Evolutionary conservation across 2,888 invertebrate genomes (phyloP), one percentile per base, ranked within the genome.

Genomic region (Pristionchus mayeri): DNA sequence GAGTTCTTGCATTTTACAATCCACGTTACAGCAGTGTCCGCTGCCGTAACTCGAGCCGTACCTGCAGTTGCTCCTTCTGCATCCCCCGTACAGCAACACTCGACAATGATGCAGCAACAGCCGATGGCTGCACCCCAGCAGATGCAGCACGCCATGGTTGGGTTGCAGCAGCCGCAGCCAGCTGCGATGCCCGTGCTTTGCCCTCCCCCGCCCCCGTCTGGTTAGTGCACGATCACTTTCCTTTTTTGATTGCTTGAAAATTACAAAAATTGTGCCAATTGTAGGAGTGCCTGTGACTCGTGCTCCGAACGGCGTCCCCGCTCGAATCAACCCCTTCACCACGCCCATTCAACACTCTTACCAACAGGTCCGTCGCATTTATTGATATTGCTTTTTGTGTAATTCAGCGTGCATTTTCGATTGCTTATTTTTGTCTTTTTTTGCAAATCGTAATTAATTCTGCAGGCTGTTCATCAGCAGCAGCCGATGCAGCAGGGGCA

Each of bases 261-360:
- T 21, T 6, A 57, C 21, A 21, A 57, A 57, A 24, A 67, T 34
- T n/a, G 6, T 75, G 40, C 40, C n/a, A 16, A 9, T 3, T 57
- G 7, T 27, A 80, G 80, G 80, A n/a, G 80, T 30, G 37, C 80
- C 52, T 7, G 34, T 80, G 27, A 50, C 50, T 11, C 82, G 63
- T 82, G 63, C 63, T n/a, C 82, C 82, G 21, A 48, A 54, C 37
- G 40, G 44, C 40, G 24, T 60, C 21, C 60, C 82, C n/a, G n/a
- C 30, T 1, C 40, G 82, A 4, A 48, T 82, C 63, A 82, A 82
- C 48, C 82, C 82, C 11, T 82, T 82, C 48, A 82, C 50, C 7
- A 82, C 82, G 63, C 82, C 82, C 30, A 67, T 82, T 13, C 63
- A 82, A 13, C 67, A 82, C 67, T 34, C 82, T 0, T 82, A 24